Evolutionary conservation across 2,113 vertebrate species (phyloP), one percentile per base, ranked within the genome.

Genomic region (Ptyas mucosa): DNA sequence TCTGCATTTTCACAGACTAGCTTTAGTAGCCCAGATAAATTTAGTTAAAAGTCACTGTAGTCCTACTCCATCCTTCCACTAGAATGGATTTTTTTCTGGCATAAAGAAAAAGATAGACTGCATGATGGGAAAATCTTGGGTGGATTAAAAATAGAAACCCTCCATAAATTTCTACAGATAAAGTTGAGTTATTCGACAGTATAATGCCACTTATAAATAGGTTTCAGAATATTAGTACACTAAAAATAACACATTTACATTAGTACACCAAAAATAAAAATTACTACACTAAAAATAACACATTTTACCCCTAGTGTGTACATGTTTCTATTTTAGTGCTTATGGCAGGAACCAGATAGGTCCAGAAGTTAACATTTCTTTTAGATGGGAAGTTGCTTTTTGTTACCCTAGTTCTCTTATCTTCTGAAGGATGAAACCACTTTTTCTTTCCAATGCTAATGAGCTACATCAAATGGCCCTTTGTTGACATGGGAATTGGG

Each of bases 401-500:
- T 93, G 85, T 93, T 88, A 81, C 0, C 54, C 55, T 90, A 34
- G 69, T 85, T 54, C 88, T 86, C 81, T 89, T 92, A 93, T 88
- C 75, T 55, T 87, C 58, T n/a, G n/a, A 61, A 91, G 87, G 52
- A 69, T 39, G 75, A 58, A 85, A 58, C 54, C 61, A 49, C 91
- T 75, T 92, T 92, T 81, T 57, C 91, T 91, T 92, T 94, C 91
- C 49, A 75, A 85, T 92, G 91, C 86, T 90, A 92, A 89, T 85
- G 54, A 93, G 54, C 69, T 29, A 8, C 14, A 57, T 90, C 93
- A 92, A 90, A 95, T 91, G 26, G 5, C 5, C 23, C 57, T 93
- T 91, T 95, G 23, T 91, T 53, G 92, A 75, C 91, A 46, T 90
- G 29, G 12, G 93, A 92, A 20, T 91, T 43, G 58, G 24, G 24